These are phyloP conservation scores for Suillia variegata DNA, from an alignment of 2,888 invertebrate genomes.

Conservation along the genomic window DNA sequence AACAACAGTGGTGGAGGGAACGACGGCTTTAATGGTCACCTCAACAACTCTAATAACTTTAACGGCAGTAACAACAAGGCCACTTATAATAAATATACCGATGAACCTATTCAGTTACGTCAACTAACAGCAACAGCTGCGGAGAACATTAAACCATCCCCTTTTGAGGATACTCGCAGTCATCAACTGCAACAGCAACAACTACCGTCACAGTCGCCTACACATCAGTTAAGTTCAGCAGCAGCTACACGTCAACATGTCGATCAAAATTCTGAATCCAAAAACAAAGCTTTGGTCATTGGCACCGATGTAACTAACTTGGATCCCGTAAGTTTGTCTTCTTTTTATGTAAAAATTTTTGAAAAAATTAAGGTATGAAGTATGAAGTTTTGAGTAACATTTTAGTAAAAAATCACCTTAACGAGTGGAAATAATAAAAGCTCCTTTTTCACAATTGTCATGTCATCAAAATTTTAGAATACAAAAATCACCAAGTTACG, in stretches of 20 bases:
- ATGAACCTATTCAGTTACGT: slow-evolving; percentile 53
- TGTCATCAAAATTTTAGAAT: too few species aligned
- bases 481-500: too few species aligned
- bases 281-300: slow-evolving; percentile 68
- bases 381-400: too few species aligned
- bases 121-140: slow-evolving; percentile 44
- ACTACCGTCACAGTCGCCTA: slow-evolving; percentile 45
- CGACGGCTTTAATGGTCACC: slow-evolving; percentile 32
- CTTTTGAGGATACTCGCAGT: slow-evolving; percentile 27
- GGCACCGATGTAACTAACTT: slow-evolving; percentile 70
- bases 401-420: too few species aligned
- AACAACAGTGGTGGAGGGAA: slow-evolving; percentile 58
- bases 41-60: slow-evolving; percentile 29
- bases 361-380: too few species aligned
- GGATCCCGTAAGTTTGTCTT: slow-evolving; percentile 69
- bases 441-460: too few species aligned
- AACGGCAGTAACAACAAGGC: slow-evolving; percentile 40
- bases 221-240: slow-evolving; percentile 38
- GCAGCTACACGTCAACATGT: slow-evolving; percentile 37
- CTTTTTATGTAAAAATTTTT: too few species aligned
- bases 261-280: slow-evolving; percentile 56
- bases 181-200: slow-evolving; percentile 37
- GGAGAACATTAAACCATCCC: too few species aligned
- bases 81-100: slow-evolving; percentile 58
- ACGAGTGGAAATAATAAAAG: too few species aligned